Evolutionary conservation across 2,797 vertebrate genomes (phyloP), one percentile per base, ranked within the genome.

Genomic region (Rallus crepitans): DNA sequence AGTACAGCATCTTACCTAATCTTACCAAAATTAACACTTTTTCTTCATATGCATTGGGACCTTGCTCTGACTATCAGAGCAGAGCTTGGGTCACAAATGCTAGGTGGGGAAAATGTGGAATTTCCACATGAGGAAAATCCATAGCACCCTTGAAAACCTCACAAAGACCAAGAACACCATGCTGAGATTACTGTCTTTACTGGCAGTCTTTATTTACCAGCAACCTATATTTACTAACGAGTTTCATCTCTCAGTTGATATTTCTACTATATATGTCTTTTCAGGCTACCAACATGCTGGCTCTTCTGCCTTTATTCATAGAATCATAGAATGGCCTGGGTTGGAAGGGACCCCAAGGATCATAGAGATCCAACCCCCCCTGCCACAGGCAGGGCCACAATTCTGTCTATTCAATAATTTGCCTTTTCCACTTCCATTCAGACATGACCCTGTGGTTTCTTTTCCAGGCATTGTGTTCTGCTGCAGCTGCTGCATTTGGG

Each of bases 41-140:
- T 83, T 19, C 12, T 45, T 68, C 15, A 0, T 3, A 2, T 45
- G 23, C 3, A 0, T 18, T 11, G 33, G 11, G 10, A 30, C 16
- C 39, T 61, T 5, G 1, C 52, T 86, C 14, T 72, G 88, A 25
- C 35, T 33, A 17, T 39, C 48, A 30, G 53, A 70, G 18, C 7
- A 19, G 48, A 42, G 30, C 39, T 56, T 50, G 50, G 52, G 25
- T 35, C 70, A 5, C 33, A 30, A 47, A 15, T 2, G 5, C 7
- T 40, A 25, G 16, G 9, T 6, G 18, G 25, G 55, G 10, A 6
- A 72, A 85, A 60, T 2, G 14, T 25, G 39, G 27, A 61, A 69
- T 56, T 28, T 42, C 14, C 55, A 31, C 16, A 5, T 24, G 4
- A 55, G 37, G 47, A 82, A 42, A 69, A 47, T 7, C 37, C 27